A percentile compares a stretch with the other conserved stretches of the same genome.
Evolutionary conservation across 2,113 vertebrate genomes (phyloP).

Genomic region (Scomber scombrus): DNA sequence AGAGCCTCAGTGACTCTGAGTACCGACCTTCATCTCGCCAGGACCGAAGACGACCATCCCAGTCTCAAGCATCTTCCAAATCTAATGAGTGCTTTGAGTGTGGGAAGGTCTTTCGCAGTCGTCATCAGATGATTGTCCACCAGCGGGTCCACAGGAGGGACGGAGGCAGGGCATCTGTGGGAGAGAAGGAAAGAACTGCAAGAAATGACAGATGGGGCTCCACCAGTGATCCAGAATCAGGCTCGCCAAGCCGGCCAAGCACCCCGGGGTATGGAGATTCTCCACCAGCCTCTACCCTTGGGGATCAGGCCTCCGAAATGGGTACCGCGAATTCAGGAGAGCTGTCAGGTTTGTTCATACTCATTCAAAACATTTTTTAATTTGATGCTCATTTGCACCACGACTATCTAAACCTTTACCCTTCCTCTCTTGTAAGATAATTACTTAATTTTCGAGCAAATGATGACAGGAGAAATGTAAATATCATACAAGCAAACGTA

Average conservation of each 20-base stretch:
- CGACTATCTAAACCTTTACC: not conserved
- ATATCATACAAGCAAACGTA: not conserved
- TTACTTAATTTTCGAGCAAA: not conserved
- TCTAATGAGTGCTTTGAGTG: conserved; percentile 95
- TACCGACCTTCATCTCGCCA: conserved; percentile 89
- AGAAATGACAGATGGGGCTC: conserved; percentile 86
- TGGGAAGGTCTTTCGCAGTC: conserved; percentile 96
- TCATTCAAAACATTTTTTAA: not conserved
- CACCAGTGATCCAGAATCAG: conserved; percentile 90
- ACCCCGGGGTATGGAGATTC: conserved; percentile 91
- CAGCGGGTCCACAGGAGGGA: conserved; percentile 92
- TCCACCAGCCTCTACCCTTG: conserved; percentile 84
- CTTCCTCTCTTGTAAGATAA: not conserved
- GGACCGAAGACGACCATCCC: conserved; percentile 82
- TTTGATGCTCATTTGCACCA: not conserved
- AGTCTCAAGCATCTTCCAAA: conserved; percentile 83
- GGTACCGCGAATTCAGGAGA: conserved; percentile 74
- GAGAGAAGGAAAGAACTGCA: conserved; percentile 72
- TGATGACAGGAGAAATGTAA: not conserved
- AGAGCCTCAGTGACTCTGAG: conserved; percentile 85
- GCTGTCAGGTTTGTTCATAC: conserved; percentile 58
- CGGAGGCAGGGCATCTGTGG: conserved; percentile 77
- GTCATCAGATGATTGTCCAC: conserved; percentile 95
- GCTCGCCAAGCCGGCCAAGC: conserved; percentile 89
- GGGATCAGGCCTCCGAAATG: conserved; percentile 88